Evolutionary conservation across 2,888 invertebrate genomes (phyloP).

Genomic region (Dinocampus coccinellae): DNA sequence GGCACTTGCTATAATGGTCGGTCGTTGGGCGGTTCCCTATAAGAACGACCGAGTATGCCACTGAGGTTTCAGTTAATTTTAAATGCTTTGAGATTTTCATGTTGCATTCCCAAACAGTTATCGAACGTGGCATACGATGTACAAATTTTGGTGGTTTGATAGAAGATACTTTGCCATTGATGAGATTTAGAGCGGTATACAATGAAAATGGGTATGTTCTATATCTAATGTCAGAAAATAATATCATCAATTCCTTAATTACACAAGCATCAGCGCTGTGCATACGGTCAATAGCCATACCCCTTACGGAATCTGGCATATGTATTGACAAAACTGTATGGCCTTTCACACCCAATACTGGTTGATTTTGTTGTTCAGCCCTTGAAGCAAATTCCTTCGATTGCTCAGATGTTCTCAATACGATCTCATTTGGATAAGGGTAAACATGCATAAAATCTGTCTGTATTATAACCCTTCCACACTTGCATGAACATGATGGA

Average conservation of each 20-base stretch:
- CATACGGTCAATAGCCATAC: slow-evolving; percentile 37
- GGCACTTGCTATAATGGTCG: no score
- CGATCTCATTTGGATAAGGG: slow-evolving; percentile 10
- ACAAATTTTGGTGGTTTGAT: slow-evolving; percentile 40
- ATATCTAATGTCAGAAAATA: slow-evolving; percentile 31
- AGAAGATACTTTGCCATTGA: slow-evolving; percentile 20
- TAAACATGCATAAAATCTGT: slow-evolving; percentile 31
- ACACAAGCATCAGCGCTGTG: slow-evolving; percentile 36
- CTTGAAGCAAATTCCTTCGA: background rate
- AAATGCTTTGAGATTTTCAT: no score
- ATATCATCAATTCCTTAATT: slow-evolving; percentile 26
- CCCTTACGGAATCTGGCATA: slow-evolving; percentile 40
- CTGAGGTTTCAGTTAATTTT: no score
- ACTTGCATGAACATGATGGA: slow-evolving; percentile 28
- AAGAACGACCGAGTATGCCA: no score
- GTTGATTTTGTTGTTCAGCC: background rate
- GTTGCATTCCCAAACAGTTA: no score
- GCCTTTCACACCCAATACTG: slow-evolving; percentile 39
- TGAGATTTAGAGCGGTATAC: slow-evolving; percentile 14
- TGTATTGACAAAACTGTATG: slow-evolving; percentile 29
- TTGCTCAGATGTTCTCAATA: slow-evolving; percentile 23
- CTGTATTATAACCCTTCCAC: slow-evolving; percentile 21
- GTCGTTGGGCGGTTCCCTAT: no score
- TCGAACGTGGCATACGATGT: slow-evolving; percentile 35
- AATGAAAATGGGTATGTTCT: slow-evolving; percentile 26